Percentiles rank a stretch among this genome's conserved stretches.
These are phyloP conservation scores for Picus viridis DNA, from an alignment of 2,797 vertebrate species.

Conservation along the genomic window DNA sequence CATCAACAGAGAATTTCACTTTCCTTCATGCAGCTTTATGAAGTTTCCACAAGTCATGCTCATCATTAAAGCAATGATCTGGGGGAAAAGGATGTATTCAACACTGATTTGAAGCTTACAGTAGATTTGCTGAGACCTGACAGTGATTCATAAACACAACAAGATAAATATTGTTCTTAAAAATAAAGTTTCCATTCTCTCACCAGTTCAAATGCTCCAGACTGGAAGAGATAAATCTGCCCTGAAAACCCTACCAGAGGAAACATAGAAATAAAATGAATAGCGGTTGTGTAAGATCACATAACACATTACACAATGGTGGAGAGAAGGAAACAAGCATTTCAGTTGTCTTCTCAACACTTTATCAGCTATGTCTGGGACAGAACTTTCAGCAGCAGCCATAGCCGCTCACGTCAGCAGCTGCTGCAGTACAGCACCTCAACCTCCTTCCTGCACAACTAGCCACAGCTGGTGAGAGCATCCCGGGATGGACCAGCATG, in stretches of 20 bases:
- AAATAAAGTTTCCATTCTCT: background rate
- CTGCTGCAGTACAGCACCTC: background rate
- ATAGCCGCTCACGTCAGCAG: background rate
- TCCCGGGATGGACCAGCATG: background rate
- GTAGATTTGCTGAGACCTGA: background rate
- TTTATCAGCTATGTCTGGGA: background rate
- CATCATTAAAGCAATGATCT: slow-evolving; percentile 10
- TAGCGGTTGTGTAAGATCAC: background rate
- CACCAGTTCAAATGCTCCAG: background rate
- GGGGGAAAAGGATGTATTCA: background rate
- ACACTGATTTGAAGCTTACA: background rate
- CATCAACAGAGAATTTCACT: background rate
- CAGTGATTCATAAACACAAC: background rate
- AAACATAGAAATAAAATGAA: background rate
- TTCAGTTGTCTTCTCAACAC: background rate
- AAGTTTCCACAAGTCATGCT: background rate
- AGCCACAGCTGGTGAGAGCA: accelerated
- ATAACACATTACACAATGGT: accelerated
- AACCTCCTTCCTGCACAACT: background rate
- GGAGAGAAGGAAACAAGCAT: background rate
- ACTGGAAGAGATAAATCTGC: background rate
- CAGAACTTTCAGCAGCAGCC: background rate
- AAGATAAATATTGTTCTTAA: background rate
- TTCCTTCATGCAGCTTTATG: background rate
- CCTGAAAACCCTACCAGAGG: background rate